A percentile compares a stretch with the other conserved stretches of the same genome.
Conservation (phyloP, 35 echinoderm and acorn worm species). For the Anneissia japonica region DNA sequence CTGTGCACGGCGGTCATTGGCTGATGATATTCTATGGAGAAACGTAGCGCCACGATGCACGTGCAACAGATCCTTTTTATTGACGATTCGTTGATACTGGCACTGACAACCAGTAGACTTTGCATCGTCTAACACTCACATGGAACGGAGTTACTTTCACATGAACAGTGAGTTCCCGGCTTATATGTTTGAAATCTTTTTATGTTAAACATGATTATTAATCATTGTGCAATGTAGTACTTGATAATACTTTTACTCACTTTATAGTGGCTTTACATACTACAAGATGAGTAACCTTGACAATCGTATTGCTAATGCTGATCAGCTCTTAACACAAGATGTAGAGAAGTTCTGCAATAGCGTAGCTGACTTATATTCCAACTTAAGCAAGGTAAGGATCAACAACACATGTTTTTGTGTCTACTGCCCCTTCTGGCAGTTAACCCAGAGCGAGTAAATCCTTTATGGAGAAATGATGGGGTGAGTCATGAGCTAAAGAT, state of each 20-base stretch:
- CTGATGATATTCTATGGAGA: too few species aligned
- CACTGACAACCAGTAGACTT: background rate
- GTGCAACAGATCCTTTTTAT: too few species aligned
- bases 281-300: conserved; percentile 98
- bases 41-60: too few species aligned
- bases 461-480: too few species aligned
- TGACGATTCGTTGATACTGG: too few species aligned
- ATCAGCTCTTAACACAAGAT: conserved; percentile 97
- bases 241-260: background rate
- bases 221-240: background rate
- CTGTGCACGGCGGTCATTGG: background rate
- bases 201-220: background rate
- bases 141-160: background rate
- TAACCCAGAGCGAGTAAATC: too few species aligned
- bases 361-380: conserved; percentile 93
- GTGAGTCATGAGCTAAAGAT: too few species aligned
- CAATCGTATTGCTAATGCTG: conserved; percentile 94
- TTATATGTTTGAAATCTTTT: background rate
- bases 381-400: conserved; percentile 80
- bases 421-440: too few species aligned
- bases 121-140: background rate
- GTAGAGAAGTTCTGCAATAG: conserved; percentile 97
- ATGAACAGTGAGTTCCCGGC: background rate
- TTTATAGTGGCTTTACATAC: conserved; percentile 75
- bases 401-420: too few species aligned